Evolutionary conservation across 2,888 invertebrate genomes (phyloP), one percentile per base, ranked within the genome.

Genomic region (Rotaria sp.): DNA sequence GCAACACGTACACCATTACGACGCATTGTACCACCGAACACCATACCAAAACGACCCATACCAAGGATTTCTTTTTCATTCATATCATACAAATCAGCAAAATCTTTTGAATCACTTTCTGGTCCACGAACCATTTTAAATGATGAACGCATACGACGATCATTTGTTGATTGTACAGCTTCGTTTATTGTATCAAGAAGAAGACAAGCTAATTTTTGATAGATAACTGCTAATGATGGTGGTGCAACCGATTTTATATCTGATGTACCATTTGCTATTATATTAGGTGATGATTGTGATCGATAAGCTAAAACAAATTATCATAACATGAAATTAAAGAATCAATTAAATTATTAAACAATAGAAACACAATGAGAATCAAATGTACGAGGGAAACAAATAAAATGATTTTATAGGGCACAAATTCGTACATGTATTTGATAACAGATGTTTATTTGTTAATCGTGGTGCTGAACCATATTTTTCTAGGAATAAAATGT

Each of bases 31-130:
- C 80, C 80, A 26, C 80, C 80, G n/a, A 80, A 80, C 7, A 80
- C 80, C 80, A 80, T 80, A 45, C 80, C 80, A n/a, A 80, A 80
- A 26, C 80, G 21, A 5, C 80, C 80, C 80, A 45, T 45, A 80
- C 80, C 80, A 26, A 80, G 45, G 5, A 80, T 80, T 80, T 80
- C 80, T n/a, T 80, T 80, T 80, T 80, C 80, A 80, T 80, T 80
- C 80, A 80, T 80, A 45, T 80, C 80, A n/a, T 80, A 80, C n/a
- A 80, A 80, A 45, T 80, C 80, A 26, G 41, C 26, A 45, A 80
- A 80, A 80, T 80, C 80, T 45, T 80, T 80, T n/a, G 41, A 45
- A 45, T 80, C 45, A 45, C 26, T n/a, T n/a, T 41, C 45, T 13
- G 80, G 10, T 1, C 67, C 67, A 45, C 80, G 80, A n/a, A 80